A percentile compares a stretch with the other conserved stretches of the same genome.
phyloP scores from a whole-genome alignment of 2,113 vertebrate species.

The Dromaius novaehollandiae region DNA sequence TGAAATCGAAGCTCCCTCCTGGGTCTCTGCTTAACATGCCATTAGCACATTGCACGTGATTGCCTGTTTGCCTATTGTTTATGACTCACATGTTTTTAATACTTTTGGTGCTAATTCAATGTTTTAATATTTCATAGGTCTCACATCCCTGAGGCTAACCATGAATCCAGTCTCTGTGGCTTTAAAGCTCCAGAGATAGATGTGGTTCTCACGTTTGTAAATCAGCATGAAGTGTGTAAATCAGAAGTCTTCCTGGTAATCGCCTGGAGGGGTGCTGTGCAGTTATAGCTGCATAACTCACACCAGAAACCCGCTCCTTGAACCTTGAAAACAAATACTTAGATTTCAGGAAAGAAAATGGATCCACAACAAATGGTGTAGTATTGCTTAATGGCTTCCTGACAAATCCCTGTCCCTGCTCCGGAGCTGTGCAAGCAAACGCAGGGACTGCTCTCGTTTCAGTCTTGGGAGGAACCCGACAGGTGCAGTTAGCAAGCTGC shows the following conservation, averaged over 20 bases:
- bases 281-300: background rate
- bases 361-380: slow-evolving; percentile 49
- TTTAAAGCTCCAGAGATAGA: background rate
- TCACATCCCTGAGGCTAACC: background rate
- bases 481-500: slow-evolving; percentile 61
- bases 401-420: slow-evolving; percentile 47
- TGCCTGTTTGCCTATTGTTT: background rate
- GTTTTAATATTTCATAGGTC: background rate
- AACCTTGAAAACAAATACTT: slow-evolving; percentile 27
- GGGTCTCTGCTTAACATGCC: background rate
- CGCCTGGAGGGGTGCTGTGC: background rate
- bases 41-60: background rate
- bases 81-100: background rate
- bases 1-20: background rate
- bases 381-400: slow-evolving; percentile 49
- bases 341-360: slow-evolving; percentile 44
- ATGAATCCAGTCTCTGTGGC: background rate
- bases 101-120: background rate
- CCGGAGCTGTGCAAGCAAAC: slow-evolving; percentile 29
- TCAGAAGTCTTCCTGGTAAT: background rate
- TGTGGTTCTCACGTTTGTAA: rapidly evolving
- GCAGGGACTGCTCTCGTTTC: slow-evolving; percentile 8
- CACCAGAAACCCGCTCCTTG: background rate
- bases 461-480: slow-evolving; percentile 39
- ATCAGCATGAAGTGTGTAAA: background rate